Evolutionary conservation across 2,113 vertebrate genomes (phyloP), one percentile per base, ranked within the genome.

Genomic region (Chiloscyllium plagiosum): DNA sequence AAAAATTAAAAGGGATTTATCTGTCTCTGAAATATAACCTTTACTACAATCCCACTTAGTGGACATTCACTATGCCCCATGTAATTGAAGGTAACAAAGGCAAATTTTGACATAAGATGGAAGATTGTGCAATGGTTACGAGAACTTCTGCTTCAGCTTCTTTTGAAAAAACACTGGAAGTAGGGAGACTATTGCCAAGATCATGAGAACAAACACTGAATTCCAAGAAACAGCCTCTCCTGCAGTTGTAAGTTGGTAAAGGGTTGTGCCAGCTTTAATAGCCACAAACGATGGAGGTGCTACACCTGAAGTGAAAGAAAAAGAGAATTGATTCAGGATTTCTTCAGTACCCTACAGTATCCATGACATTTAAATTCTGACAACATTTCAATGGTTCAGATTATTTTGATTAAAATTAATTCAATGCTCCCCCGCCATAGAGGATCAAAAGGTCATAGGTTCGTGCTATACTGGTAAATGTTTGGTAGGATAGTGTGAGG

Each of bases 171-270:
- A 97, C 95, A 99, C 99, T 50, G 99, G 99, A 83, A 99, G 96
- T 96, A 99, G 99, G 92, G 99, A 99, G 96, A 99, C 98, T 95
- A 99, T 97, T 3, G 99, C 99, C 69, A 99, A 97, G 15, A 99
- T 95, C 96, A 98, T 99, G 24, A 99, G 98, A 96, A 99, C 97
- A 95, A 98, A 98, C 96, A 99, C 97, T 96, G 99, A 99, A 97
- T 99, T 98, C 99, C 99, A 99, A 97, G 99, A 99, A 97, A 99
- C 98, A 2, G 99, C 99, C 97, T 99, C 99, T 10, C 99, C 99
- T 2, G 99, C 99, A 95, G 99, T 99, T 70, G 99, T 99, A 96
- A 99, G 98, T 96, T 99, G 99, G 97, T 99, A 99, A 56, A 99
- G 97, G 13, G 99, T 99, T 80, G 99, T 99, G 96, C 99, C 99